phyloP scores from a whole-genome alignment of 64 coral and sea anemone genomes.

The Montipora efflorescens region DNA sequence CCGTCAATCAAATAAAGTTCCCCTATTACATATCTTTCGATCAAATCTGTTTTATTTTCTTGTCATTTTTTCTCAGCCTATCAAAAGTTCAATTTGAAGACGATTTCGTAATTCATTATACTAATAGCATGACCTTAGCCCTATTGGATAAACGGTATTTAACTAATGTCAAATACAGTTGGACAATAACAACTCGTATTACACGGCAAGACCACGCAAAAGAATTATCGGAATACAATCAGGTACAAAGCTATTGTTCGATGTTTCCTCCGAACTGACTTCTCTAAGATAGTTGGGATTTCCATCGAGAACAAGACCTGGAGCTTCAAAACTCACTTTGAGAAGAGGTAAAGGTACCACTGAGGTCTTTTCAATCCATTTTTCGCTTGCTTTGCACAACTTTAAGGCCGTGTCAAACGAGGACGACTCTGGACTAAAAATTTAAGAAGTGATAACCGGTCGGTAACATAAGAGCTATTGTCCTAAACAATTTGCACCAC shows the following conservation, averaged over 20 bases:
- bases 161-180: neutral
- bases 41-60: too few species aligned
- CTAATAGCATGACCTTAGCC: neutral
- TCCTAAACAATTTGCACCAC: neutral
- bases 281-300: neutral
- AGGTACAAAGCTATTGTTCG: constrained; percentile 8
- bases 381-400: neutral
- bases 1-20: too few species aligned
- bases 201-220: neutral
- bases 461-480: constrained; percentile 4
- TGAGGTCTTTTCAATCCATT: neutral
- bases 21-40: too few species aligned
- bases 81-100: neutral
- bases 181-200: neutral
- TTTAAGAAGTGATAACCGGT: neutral
- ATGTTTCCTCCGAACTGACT: neutral
- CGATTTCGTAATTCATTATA: neutral
- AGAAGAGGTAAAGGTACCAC: neutral
- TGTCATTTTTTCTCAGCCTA: too few species aligned
- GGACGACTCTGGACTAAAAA: neutral
- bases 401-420: neutral
- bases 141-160: neutral
- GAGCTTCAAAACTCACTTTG: neutral
- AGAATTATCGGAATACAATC: neutral
- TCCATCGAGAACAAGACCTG: neutral